Base-by-base conservation (phyloP, 2,888 invertebrate genomes). In the Hylaea fasciaria region DNA sequence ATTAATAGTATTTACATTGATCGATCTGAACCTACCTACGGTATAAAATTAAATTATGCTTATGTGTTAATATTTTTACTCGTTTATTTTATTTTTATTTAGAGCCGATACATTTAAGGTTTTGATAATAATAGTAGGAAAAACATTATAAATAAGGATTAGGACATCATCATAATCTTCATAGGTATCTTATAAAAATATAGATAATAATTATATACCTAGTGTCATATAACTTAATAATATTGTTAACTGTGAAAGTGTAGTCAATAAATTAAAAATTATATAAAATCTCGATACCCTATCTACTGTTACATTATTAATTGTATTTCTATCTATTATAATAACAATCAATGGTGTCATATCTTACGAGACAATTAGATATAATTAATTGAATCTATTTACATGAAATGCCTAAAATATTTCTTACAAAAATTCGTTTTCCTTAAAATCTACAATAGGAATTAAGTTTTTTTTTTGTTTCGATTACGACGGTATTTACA, bases 141-240 rank as follows among this genome's bases (percentile, higher is more conserved):
- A 10, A 37, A 37, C n/a, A n/a, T n/a, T n/a, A 37, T 32, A 8
- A n/a, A n/a, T n/a, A n/a, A n/a, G 14, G 5, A 39, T 40, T 28
- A 9, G 41, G 41, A 37, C 22, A 52, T 35, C 70, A 75, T 81
- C n/a, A n/a, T n/a, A n/a, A n/a, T n/a, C n/a, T n/a, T n/a, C n/a
- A n/a, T n/a, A n/a, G n/a, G n/a, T 80, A 54, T 71, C 72, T 83
- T 89, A 89, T 74, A 89, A 89, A 89, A 89, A 89, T 89, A 89
- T 86, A 77, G 80, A 13, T 13, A 60, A n/a, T n/a, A n/a, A n/a
- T n/a, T n/a, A n/a, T n/a, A n/a, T n/a, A n/a, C n/a, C n/a, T 65
- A 50, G 16, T 12, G 22, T 50, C 13, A 41, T 22, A 51, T 29
- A 43, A 43, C 2, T 39, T n/a, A 5, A 66, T 58, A 70, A 72